Evolutionary conservation across 2,888 invertebrate genomes (phyloP).

Genomic region (Gymnoscelis rufifasciata): DNA sequence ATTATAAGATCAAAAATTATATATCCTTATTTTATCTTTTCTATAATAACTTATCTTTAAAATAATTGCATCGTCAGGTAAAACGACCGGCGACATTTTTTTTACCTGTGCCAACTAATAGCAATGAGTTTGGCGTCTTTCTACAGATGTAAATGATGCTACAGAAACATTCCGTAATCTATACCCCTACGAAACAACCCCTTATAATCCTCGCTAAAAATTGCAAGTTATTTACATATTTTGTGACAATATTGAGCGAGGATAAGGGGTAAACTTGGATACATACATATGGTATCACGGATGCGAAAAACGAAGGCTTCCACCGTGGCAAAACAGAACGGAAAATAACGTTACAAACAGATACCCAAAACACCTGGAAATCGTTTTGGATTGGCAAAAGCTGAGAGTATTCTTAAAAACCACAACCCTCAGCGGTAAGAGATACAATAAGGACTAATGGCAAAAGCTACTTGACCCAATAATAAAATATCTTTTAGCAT

Average conservation of each 20-base stretch:
- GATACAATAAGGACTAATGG: no score
- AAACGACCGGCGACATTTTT: background rate
- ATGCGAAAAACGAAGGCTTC: conserved; percentile 21
- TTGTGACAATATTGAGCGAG: no score
- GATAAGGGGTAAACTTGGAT: background rate
- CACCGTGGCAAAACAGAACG: conserved; percentile 19
- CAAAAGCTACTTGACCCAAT: no score
- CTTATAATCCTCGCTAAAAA: no score
- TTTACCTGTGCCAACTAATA: background rate
- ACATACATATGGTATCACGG: conserved; percentile 20
- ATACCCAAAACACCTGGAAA: conserved; percentile 2
- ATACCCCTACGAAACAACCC: no score
- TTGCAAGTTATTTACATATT: no score
- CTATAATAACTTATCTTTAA: no score
- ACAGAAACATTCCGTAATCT: background rate
- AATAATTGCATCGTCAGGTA: background rate
- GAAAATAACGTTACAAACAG: conserved; percentile 12
- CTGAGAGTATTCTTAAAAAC: background rate
- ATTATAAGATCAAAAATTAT: no score
- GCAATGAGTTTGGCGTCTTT: conserved; percentile 1
- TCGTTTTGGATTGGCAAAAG: background rate
- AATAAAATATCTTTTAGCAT: no score
- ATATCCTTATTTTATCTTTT: no score
- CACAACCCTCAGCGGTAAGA: no score
- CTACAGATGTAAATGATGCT: conserved; percentile 2